phyloP scores from a whole-genome alignment of 2,888 invertebrate species.

The Troilus luridus region DNA sequence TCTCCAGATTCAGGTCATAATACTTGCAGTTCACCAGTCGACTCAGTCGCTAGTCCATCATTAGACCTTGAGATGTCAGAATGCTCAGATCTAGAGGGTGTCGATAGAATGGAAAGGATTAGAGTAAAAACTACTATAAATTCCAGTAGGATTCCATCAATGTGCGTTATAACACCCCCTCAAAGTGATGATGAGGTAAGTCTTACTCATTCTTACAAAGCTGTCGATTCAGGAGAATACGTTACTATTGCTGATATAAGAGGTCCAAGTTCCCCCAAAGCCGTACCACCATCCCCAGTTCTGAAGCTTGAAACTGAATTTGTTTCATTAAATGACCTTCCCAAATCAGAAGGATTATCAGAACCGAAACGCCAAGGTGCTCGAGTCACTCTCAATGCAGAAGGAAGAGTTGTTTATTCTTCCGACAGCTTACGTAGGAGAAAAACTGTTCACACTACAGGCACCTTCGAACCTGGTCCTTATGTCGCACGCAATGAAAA shows the following conservation, averaged over 20 bases:
- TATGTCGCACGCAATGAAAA: conserved; percentile 76
- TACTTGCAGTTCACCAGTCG: conserved; percentile 84
- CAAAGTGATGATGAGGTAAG: conserved; percentile 89
- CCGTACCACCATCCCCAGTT: conserved; percentile 49
- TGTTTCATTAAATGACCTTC: conserved; percentile 85
- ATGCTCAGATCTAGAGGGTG: conserved; percentile 89
- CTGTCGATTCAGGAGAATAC: conserved; percentile 81
- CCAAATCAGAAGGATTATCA: conserved; percentile 71
- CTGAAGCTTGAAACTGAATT: conserved; percentile 73
- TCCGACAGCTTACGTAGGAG: conserved; percentile 86
- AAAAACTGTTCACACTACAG: conserved; percentile 83
- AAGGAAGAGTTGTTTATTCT: conserved; percentile 89
- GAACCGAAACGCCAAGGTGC: conserved; percentile 78
- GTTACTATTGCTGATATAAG: conserved; percentile 83
- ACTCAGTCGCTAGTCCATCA: conserved; percentile 81
- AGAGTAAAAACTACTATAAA: conserved; percentile 89
- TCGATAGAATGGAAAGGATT: conserved; percentile 88
- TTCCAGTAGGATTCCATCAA: conserved; percentile 89
- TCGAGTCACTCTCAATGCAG: conserved; percentile 86
- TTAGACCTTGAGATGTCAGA: conserved; percentile 86
- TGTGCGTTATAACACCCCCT: conserved; percentile 92
- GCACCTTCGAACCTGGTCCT: conserved; percentile 87
- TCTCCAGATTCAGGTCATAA: conserved; percentile 87
- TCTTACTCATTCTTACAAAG: conserved; percentile 65
- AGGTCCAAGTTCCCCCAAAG: conserved; percentile 45